A percentile compares a stretch with the other conserved stretches of the same genome.
These are phyloP conservation scores for Limnephilus marmoratus DNA, from an alignment of 2,888 invertebrate species.

Conservation along the genomic window DNA sequence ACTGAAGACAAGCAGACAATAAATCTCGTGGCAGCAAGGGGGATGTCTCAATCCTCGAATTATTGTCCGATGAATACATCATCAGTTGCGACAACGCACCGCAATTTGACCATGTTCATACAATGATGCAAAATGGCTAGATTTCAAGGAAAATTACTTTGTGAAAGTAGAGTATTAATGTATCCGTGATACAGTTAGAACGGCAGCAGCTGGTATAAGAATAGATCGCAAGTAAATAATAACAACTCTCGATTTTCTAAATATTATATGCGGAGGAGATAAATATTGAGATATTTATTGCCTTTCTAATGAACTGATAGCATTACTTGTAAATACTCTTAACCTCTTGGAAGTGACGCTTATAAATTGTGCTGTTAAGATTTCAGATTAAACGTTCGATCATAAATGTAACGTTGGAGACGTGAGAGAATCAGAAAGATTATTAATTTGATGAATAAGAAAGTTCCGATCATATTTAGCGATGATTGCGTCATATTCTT, in stretches of 20 bases:
- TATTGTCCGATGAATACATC: constrained; percentile 4
- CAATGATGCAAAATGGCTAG: constrained; percentile 14
- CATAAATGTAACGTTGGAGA: not conserved
- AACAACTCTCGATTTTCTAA: not conserved
- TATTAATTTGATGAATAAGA: not conserved
- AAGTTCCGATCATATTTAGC: not conserved
- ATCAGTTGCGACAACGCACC: constrained; percentile 2
- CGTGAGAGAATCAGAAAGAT: not conserved
- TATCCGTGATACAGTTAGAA: not conserved
- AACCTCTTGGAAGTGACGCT: not conserved
- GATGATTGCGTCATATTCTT: not conserved
- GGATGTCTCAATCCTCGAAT: not conserved
- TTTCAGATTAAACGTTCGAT: not conserved
- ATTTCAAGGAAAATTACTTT: constrained; percentile 15
- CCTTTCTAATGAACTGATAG: not conserved
- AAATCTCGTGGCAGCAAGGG: not conserved
- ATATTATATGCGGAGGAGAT: not conserved
- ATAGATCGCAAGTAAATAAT: not conserved
- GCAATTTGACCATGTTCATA: constrained; percentile 8
- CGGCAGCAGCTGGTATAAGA: not conserved
- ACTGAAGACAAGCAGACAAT: not conserved
- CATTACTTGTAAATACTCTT: not conserved
- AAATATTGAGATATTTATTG: not conserved
- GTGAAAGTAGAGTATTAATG: constrained; percentile 2
- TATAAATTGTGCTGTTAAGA: not conserved